Evolutionary conservation across 2,888 invertebrate genomes (phyloP).

Genomic region (Atherix ibis): DNA sequence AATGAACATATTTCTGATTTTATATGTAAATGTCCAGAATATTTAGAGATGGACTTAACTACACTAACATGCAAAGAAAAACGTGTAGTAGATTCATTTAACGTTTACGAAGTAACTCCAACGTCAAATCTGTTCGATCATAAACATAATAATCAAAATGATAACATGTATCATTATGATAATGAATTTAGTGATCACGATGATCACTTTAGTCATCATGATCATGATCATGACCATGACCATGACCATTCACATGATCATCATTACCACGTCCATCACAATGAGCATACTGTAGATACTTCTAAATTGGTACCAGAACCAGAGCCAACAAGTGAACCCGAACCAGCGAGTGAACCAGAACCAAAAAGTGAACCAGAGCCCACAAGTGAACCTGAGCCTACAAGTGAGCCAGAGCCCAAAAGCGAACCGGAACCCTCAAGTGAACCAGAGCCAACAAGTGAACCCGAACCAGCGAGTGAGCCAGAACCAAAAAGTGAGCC

Average conservation of each 20-base stretch:
- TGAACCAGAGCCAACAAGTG: constrained; percentile 9
- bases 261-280: background rate
- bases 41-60: constrained; percentile 32
- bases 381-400: constrained; percentile 28
- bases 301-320: too few species aligned
- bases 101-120: constrained; percentile 18
- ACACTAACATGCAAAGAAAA: constrained; percentile 21
- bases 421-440: constrained; percentile 15
- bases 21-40: constrained; percentile 46
- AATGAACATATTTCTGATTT: constrained; percentile 46
- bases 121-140: constrained; percentile 17
- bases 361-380: constrained; percentile 32
- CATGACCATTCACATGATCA: constrained; percentile 3
- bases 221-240: constrained; percentile 7
- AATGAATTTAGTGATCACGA: background rate
- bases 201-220: constrained; percentile 2
- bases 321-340: constrained; percentile 28
- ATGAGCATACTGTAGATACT: constrained; percentile 19
- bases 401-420: constrained; percentile 25
- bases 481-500: constrained; percentile 15
- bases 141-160: constrained; percentile 7
- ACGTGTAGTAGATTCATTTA: constrained; percentile 13
- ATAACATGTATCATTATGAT: constrained; percentile 4
- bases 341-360: constrained; percentile 22
- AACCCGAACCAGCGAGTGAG: constrained; percentile 11